Evolutionary conservation across 2,113 vertebrate species (phyloP).

Genomic region (Atherinomorus stipes): DNA sequence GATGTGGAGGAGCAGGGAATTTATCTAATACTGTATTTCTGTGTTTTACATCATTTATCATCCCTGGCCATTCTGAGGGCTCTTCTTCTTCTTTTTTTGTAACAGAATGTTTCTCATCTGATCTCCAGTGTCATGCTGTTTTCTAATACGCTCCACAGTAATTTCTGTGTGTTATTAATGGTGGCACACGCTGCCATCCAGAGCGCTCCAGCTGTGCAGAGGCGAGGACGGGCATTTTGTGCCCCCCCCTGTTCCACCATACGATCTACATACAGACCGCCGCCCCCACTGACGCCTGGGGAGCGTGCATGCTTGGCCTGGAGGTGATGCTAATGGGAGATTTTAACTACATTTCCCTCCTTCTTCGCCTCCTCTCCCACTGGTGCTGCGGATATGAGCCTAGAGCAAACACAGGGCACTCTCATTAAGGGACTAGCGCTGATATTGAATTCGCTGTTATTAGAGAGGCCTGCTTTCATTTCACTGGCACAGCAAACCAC

Average conservation of each 20-base stretch:
- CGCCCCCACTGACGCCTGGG: constrained; percentile 35
- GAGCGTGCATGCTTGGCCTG: constrained; percentile 52
- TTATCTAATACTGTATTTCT: constrained; percentile 38
- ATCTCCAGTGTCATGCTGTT: constrained; percentile 66
- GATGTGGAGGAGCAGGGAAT: constrained; percentile 26
- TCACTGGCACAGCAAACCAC: constrained; percentile 82
- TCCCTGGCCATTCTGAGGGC: constrained; percentile 26
- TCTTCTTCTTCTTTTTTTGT: constrained; percentile 42
- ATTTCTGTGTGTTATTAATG: constrained; percentile 73
- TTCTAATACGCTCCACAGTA: constrained; percentile 71
- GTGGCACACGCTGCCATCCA: constrained; percentile 11
- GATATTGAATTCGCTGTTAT: constrained; percentile 82
- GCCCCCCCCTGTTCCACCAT: constrained; percentile 26
- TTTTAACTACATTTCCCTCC: constrained; percentile 75
- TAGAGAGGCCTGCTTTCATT: constrained; percentile 82
- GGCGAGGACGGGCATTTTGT: constrained; percentile 26
- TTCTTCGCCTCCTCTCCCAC: constrained; percentile 65
- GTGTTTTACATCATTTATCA: constrained; percentile 63
- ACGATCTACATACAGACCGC: neutral
- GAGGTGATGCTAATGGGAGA: constrained; percentile 77
- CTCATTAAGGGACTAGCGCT: constrained; percentile 81
- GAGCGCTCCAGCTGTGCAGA: constrained; percentile 57
- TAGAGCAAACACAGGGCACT: constrained; percentile 77
- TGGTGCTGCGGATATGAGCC: constrained; percentile 76
- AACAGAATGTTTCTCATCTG: constrained; percentile 66